Evolutionary conservation across 35 echinoderm and acorn worm species (phyloP).

Genomic region (Eucidaris tribuloides): DNA sequence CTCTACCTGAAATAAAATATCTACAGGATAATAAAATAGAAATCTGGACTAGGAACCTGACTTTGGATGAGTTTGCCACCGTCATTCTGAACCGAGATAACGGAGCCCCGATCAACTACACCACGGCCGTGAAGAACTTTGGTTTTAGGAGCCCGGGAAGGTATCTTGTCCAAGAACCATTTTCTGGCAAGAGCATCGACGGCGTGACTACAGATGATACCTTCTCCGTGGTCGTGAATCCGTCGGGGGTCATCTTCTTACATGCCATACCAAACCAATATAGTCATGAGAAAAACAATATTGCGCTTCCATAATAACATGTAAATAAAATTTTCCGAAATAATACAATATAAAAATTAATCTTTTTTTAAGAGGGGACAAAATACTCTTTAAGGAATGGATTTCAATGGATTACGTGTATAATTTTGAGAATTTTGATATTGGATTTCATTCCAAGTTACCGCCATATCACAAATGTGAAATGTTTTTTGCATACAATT

Average conservation of each 20-base stretch:
- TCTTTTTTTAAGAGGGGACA: neutral
- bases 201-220: conserved; percentile 53
- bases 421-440: no score
- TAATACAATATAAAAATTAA: neutral
- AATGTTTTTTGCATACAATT: no score
- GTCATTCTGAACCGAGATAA: conserved; percentile 55
- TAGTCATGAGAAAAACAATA: neutral
- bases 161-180: conserved; percentile 47
- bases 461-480: no score
- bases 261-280: conserved; percentile 57
- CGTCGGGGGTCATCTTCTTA: conserved; percentile 36
- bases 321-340: neutral
- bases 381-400: no score
- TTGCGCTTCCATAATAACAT: neutral
- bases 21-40: conserved; percentile 59
- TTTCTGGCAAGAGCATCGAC: conserved; percentile 23
- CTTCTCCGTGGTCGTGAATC: conserved; percentile 50
- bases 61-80: conserved; percentile 47
- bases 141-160: conserved; percentile 35
- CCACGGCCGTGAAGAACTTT: conserved; percentile 34
- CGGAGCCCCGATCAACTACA: conserved; percentile 50
- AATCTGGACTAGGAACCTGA: conserved; percentile 43
- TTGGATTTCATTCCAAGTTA: no score
- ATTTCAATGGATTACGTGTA: no score
- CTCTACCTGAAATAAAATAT: neutral